Conservation (phyloP, 2,888 invertebrate genomes). For the Sphaeridia pumilis region DNA sequence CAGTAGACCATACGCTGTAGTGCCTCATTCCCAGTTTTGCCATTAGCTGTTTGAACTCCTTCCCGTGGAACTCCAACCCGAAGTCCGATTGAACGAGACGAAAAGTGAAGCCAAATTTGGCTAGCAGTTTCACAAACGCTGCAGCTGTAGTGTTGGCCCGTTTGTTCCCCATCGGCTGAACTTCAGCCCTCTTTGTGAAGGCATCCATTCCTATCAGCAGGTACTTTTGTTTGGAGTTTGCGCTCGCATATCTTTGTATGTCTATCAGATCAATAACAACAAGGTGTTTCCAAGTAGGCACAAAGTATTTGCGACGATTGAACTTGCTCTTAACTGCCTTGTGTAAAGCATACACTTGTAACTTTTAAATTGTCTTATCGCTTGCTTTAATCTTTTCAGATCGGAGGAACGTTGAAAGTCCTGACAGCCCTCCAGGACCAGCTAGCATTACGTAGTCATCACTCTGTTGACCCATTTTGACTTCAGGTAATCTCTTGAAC, state of each 20-base stretch:
- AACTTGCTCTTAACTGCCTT: background rate
- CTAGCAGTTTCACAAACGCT: background rate
- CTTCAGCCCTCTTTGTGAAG: background rate
- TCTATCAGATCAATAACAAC: conserved; percentile 12
- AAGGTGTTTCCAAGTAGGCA: background rate
- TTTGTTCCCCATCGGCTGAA: background rate
- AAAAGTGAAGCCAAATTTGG: background rate
- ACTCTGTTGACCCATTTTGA: too few species aligned
- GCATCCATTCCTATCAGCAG: background rate
- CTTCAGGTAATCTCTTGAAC: too few species aligned
- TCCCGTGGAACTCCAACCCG: conserved; percentile 8
- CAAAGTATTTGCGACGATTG: background rate
- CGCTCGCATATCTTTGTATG: background rate
- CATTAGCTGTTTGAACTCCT: background rate
- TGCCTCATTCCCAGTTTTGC: background rate
- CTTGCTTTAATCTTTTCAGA: too few species aligned
- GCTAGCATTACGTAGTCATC: too few species aligned
- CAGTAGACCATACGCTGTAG: background rate
- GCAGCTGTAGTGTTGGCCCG: background rate
- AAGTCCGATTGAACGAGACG: background rate
- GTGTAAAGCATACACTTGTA: background rate
- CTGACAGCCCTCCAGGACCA: too few species aligned
- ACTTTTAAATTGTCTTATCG: too few species aligned
- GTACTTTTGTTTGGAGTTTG: background rate
- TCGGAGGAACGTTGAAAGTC: too few species aligned